These are phyloP conservation scores for Rhodeus uyekii DNA, from an alignment of 2,797 vertebrate genomes.

Conservation along the genomic window DNA sequence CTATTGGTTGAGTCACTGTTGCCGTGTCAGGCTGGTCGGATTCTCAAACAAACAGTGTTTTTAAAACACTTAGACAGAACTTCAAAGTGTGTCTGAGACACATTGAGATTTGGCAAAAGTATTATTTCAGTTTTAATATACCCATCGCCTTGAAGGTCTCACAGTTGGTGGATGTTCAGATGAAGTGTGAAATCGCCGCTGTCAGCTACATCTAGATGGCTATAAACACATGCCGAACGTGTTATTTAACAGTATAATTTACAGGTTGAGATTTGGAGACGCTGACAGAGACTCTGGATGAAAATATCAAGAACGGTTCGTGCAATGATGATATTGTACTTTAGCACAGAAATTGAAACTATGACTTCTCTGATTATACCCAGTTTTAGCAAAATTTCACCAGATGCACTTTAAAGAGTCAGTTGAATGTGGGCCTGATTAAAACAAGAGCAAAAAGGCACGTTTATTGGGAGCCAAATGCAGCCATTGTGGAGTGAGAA, in stretches of 20 bases:
- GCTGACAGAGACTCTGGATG: not conserved
- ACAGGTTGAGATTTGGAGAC: not conserved
- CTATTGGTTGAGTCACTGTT: not conserved
- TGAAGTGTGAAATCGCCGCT: constrained; percentile 17
- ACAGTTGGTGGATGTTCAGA: not conserved
- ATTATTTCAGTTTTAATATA: constrained; percentile 20
- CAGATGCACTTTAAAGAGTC: constrained; percentile 50
- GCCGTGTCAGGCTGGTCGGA: not conserved
- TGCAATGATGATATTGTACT: not conserved
- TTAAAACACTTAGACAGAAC: not conserved
- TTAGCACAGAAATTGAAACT: not conserved
- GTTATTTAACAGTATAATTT: constrained; percentile 20
- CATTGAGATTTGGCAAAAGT: not conserved
- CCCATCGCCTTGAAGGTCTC: not conserved
- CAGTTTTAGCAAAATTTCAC: not conserved
- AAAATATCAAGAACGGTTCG: not conserved
- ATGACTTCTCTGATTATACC: not conserved
- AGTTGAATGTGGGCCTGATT: constrained; percentile 39
- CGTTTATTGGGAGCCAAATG: constrained; percentile 67
- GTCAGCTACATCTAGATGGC: not conserved
- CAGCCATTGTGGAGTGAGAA: constrained; percentile 72
- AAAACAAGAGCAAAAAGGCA: constrained; percentile 59
- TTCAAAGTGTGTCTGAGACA: not conserved
- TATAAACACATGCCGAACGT: constrained; percentile 15
- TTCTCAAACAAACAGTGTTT: not conserved